Percentiles rank a stretch among this genome's conserved stretches.
phyloP scores from a whole-genome alignment of 2,797 vertebrate species.

The Clarias platycephalus region DNA sequence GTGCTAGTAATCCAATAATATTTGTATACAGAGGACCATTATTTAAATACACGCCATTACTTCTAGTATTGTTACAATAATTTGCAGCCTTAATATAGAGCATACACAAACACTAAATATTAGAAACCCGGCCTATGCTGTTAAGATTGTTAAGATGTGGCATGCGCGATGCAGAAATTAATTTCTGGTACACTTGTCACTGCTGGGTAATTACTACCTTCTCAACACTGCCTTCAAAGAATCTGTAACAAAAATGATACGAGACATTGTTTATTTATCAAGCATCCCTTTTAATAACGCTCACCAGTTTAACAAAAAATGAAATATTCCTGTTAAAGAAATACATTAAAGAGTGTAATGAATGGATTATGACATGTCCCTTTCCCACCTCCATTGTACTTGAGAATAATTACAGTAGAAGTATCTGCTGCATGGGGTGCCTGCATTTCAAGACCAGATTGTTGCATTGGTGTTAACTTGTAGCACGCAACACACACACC shows the following conservation, averaged over 20 bases:
- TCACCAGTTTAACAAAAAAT: constrained; percentile 81
- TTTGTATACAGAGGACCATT: background rate
- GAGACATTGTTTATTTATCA: constrained; percentile 64
- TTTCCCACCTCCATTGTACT: constrained; percentile 3
- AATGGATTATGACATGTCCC: constrained; percentile 81
- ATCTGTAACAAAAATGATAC: background rate
- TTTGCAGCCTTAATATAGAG: background rate
- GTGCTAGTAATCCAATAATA: constrained; percentile 3
- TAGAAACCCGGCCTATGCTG: background rate
- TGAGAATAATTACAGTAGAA: constrained; percentile 1
- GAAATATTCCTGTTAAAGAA: constrained; percentile 87
- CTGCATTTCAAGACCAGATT: constrained; percentile 42
- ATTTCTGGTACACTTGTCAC: background rate
- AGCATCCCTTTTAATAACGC: constrained; percentile 85
- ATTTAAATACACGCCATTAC: background rate
- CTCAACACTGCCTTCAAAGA: background rate
- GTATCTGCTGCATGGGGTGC: constrained; percentile 47
- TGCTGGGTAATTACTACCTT: background rate
- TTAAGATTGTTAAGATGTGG: background rate
- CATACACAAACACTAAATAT: background rate
- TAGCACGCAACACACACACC: constrained; percentile 44
- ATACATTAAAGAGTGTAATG: constrained; percentile 76
- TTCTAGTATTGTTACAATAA: background rate
- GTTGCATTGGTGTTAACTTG: constrained; percentile 16
- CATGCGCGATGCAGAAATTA: background rate